Percentiles rank a stretch among this genome's conserved stretches.
Evolutionary conservation across 2,797 vertebrate genomes (phyloP).

Genomic region (Salarias fasciatus): DNA sequence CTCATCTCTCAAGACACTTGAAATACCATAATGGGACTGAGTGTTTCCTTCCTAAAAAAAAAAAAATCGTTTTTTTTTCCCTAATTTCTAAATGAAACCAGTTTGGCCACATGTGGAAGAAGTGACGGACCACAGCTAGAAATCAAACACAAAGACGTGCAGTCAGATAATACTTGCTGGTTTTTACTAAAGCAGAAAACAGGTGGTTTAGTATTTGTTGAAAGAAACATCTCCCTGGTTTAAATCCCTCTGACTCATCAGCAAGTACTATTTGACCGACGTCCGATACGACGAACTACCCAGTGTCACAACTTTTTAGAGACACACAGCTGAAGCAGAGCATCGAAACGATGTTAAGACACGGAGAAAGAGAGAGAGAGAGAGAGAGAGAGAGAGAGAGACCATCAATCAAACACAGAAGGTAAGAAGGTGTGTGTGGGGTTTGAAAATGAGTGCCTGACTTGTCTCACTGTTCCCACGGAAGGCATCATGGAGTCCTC

Average conservation of each 20-base stretch:
- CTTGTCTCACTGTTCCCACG: slow-evolving; percentile 29
- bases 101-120: slow-evolving; percentile 26
- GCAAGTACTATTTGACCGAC: slow-evolving; percentile 50
- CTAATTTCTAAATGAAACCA: slow-evolving; percentile 25
- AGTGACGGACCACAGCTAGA: slow-evolving; percentile 41
- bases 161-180: slow-evolving; percentile 34
- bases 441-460: slow-evolving; percentile 22
- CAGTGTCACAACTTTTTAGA: slow-evolving; percentile 73
- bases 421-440: slow-evolving; percentile 13
- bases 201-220: no score
- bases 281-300: slow-evolving; percentile 79
- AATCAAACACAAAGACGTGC: slow-evolving; percentile 53
- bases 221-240: no score
- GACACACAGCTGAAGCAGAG: slow-evolving; percentile 67
- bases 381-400: slow-evolving; percentile 2
- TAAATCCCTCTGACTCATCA: slow-evolving; percentile 19
- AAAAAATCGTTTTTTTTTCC: slow-evolving; percentile 13
- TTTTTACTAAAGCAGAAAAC: slow-evolving; percentile 33
- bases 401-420: slow-evolving; percentile 30
- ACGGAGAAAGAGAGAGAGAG: slow-evolving; percentile 34
- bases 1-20: slow-evolving; percentile 57
- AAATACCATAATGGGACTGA: slow-evolving; percentile 27
- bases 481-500: slow-evolving; percentile 30
- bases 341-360: slow-evolving; percentile 57
- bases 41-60: slow-evolving; percentile 14